A percentile compares a stretch with the other conserved stretches of the same genome.
phyloP scores from a whole-genome alignment of 1,140 invertebrate genomes.

The Apocrypta bakeri region DNA sequence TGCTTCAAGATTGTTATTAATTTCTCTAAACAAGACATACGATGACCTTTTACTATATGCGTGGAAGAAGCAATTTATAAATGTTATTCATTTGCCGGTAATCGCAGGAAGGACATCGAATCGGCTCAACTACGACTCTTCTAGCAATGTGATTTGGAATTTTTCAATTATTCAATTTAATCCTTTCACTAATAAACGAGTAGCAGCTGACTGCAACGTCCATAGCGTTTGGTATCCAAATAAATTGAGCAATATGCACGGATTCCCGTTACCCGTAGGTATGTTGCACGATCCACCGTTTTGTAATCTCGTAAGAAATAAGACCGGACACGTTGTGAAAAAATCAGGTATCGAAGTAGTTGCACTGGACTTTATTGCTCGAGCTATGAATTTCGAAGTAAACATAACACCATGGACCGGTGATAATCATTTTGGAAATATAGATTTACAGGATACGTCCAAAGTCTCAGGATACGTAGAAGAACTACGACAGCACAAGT shows the following conservation, averaged over 20 bases:
- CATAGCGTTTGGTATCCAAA: background rate
- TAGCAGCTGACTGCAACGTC: background rate
- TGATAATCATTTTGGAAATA: background rate
- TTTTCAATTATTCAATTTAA: background rate
- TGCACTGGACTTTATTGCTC: background rate
- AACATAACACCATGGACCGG: background rate
- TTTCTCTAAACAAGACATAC: too few relatives aligned
- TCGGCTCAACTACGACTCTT: background rate
- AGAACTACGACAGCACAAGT: background rate
- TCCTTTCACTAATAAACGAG: background rate
- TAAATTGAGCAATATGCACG: background rate
- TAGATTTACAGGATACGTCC: background rate
- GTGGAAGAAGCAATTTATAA: background rate
- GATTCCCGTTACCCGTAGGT: background rate
- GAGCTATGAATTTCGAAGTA: background rate
- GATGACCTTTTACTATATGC: background rate
- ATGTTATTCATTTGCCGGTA: background rate
- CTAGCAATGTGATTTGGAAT: background rate
- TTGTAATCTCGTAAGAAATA: background rate
- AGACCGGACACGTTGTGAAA: too few relatives aligned
- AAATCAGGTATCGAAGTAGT: too few relatives aligned
- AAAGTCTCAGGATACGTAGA: background rate
- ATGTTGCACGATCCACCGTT: background rate
- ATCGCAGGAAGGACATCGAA: background rate
- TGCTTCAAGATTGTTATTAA: too few relatives aligned